A percentile compares a stretch with the other conserved stretches of the same genome.
Evolutionary conservation across 2,113 vertebrate genomes (phyloP).

Genomic region (Fregetta grallaria): DNA sequence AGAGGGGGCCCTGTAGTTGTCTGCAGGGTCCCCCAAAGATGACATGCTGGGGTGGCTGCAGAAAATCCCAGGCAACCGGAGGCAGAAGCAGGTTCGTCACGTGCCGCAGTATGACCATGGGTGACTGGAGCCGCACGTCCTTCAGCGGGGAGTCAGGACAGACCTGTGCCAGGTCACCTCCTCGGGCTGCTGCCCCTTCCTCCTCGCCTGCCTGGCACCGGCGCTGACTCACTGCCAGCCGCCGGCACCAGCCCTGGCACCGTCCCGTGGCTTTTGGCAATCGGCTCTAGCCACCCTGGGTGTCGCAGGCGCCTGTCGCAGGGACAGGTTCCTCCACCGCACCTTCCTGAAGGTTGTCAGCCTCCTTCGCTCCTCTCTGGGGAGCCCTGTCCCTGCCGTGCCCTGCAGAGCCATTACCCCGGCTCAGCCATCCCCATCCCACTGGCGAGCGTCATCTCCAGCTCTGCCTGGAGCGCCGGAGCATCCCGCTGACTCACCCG

Average conservation of each 20-base stretch:
- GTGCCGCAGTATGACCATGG: rapidly evolving
- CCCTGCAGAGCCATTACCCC: neutral
- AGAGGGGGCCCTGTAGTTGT: neutral
- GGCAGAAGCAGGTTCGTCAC: neutral
- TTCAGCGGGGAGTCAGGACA: neutral
- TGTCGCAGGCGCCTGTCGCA: neutral
- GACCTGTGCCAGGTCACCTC: neutral
- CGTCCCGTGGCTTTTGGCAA: neutral
- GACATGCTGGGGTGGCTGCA: neutral
- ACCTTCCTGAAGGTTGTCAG: neutral
- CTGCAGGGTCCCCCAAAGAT: neutral
- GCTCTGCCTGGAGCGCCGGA: neutral
- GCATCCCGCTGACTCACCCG: neutral
- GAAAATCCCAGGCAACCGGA: rapidly evolving
- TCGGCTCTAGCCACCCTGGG: rapidly evolving
- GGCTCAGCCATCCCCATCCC: neutral
- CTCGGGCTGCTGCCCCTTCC: neutral
- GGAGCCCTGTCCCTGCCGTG: neutral
- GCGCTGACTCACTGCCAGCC: neutral
- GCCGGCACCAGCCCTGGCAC: rapidly evolving
- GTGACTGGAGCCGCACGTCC: neutral
- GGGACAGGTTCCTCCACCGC: neutral
- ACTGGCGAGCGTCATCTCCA: rapidly evolving
- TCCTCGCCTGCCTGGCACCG: neutral
- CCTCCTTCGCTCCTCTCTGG: neutral